Conservation (phyloP, 2,888 invertebrate genomes). For the Acronicta psi region DNA sequence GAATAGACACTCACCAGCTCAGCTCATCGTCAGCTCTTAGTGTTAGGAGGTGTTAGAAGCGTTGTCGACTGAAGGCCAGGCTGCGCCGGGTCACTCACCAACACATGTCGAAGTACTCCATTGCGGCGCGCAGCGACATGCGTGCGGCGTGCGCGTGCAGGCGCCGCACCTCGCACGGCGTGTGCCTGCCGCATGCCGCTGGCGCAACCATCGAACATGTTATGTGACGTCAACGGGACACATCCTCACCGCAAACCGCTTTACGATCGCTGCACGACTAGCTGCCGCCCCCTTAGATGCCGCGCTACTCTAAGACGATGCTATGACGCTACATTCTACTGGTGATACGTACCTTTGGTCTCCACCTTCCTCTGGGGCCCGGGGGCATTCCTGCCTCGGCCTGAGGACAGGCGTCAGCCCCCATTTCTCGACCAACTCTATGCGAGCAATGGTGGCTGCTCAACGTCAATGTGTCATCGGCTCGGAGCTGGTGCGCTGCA, state of each 20-base stretch:
- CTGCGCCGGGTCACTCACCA: slow-evolving; percentile 78
- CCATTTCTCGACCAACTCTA: slow-evolving; percentile 99
- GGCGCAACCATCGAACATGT: slow-evolving; percentile 51
- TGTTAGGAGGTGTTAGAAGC: slow-evolving; percentile 65
- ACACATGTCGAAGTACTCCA: slow-evolving; percentile 84
- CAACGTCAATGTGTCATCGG: slow-evolving; percentile 87
- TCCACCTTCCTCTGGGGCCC: slow-evolving; percentile 91
- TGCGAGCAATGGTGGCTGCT: slow-evolving; percentile 98
- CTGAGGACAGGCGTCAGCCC: slow-evolving; percentile 99
- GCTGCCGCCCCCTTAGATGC: slow-evolving; percentile 54
- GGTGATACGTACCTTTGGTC: slow-evolving; percentile 91
- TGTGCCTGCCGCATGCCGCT: slow-evolving; percentile 49
- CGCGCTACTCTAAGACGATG: slow-evolving; percentile 23
- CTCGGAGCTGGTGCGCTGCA: slow-evolving; percentile 76
- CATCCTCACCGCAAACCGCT: slow-evolving; percentile 71
- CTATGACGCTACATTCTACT: slow-evolving; percentile 35
- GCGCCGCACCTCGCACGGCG: slow-evolving; percentile 51
- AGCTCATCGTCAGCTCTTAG: slow-evolving; percentile 48
- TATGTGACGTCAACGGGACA: slow-evolving; percentile 69
- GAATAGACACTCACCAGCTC: slow-evolving; percentile 65
- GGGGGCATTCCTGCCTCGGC: slow-evolving; percentile 98
- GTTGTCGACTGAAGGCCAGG: slow-evolving; percentile 52
- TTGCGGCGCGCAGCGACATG: slow-evolving; percentile 65
- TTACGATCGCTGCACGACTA: slow-evolving; percentile 64
- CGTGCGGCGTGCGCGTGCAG: slow-evolving; percentile 55